phyloP scores from a whole-genome alignment of 2,113 vertebrate genomes.

The Aegithalos caudatus region DNA sequence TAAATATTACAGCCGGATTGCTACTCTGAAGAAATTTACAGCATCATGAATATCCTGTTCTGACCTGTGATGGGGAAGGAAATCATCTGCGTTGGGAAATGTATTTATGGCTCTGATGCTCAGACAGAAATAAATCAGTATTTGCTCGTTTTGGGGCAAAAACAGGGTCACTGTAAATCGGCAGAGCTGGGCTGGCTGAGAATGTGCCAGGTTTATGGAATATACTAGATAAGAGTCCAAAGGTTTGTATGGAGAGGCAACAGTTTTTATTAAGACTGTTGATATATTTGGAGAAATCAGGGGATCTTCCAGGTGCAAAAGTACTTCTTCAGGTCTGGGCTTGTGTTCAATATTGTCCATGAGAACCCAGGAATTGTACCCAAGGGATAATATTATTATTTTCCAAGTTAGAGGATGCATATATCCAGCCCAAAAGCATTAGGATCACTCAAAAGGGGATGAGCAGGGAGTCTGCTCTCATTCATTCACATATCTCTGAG shows the following conservation, averaged over 20 bases:
- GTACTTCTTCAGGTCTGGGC: background rate
- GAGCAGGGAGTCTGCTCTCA: background rate
- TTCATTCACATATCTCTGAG: rapidly evolving
- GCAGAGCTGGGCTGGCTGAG: background rate
- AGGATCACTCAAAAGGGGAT: background rate
- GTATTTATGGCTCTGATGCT: constrained; percentile 8
- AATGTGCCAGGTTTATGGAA: background rate
- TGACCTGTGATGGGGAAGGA: constrained; percentile 11
- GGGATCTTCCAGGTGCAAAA: background rate
- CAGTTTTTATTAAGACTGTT: background rate
- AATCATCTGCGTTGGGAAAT: background rate
- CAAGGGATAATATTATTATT: background rate
- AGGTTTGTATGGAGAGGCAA: background rate
- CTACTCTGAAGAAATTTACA: constrained; percentile 2
- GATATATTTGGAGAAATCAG: background rate
- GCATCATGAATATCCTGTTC: background rate
- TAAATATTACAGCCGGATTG: background rate
- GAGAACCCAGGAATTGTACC: background rate
- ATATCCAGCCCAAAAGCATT: background rate
- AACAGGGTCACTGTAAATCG: background rate
- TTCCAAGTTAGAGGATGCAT: background rate
- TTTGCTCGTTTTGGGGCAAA: background rate
- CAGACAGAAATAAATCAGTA: constrained; percentile 28
- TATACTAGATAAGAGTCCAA: background rate
- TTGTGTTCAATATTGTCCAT: background rate